Conservation (phyloP, 2,888 invertebrate genomes). For the Athalia circularis region DNA sequence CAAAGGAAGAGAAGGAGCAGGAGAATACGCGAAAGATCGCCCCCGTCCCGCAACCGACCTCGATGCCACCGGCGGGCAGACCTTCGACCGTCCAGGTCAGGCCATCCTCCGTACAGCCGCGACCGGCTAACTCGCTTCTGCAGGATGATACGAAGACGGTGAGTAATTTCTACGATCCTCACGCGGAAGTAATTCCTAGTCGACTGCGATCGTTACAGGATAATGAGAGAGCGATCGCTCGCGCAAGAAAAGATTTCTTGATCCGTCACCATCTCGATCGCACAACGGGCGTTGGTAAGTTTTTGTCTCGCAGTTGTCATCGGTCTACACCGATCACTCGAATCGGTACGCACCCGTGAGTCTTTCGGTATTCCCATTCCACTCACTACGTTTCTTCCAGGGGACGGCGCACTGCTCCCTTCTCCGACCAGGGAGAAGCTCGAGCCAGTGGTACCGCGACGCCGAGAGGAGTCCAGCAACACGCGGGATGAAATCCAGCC, state of each 20-base stretch:
- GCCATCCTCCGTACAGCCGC: slow-evolving; percentile 53
- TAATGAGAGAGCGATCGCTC: slow-evolving; percentile 69
- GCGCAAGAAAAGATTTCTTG: slow-evolving; percentile 79
- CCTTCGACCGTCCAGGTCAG: slow-evolving; percentile 71
- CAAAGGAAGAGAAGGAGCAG: slow-evolving; percentile 90
- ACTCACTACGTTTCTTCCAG: slow-evolving; percentile 59
- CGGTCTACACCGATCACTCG: too few relatives aligned
- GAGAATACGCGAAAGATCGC: slow-evolving; percentile 85
- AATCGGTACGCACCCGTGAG: not conserved
- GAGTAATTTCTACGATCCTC: slow-evolving; percentile 43
- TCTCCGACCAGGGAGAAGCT: slow-evolving; percentile 84
- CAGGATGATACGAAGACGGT: slow-evolving; percentile 68
- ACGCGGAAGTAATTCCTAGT: not conserved
- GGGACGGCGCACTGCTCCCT: slow-evolving; percentile 81
- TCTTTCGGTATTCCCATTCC: not conserved
- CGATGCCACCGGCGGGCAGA: slow-evolving; percentile 69
- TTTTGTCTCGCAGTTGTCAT: slow-evolving; percentile 2
- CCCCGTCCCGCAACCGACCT: slow-evolving; percentile 58
- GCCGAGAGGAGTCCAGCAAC: slow-evolving; percentile 76
- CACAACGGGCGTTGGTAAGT: slow-evolving; percentile 82
- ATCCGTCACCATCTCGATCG: slow-evolving; percentile 84
- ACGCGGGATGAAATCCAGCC: slow-evolving; percentile 68
- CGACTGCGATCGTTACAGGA: slow-evolving; percentile 60
- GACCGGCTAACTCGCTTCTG: slow-evolving; percentile 61
- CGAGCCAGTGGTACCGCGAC: slow-evolving; percentile 80